Percentiles rank a stretch among this genome's conserved stretches.
Evolutionary conservation across 2,888 invertebrate species (phyloP).

Genomic region (Drosophila greeni): DNA sequence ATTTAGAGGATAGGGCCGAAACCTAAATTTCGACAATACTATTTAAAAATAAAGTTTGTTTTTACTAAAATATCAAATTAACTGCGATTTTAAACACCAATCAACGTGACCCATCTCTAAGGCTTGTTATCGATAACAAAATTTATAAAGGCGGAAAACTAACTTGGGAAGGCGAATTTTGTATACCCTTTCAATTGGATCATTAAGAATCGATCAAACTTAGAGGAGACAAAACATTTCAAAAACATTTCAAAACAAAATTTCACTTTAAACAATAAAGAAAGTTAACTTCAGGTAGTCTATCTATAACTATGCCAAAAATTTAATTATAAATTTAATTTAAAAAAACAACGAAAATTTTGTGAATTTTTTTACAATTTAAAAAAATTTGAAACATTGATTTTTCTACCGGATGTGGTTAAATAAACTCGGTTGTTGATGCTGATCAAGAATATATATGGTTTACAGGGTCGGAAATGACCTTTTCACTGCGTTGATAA

Average conservation of each 20-base stretch:
- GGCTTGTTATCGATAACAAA: constrained; percentile 10
- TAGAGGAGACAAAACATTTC: not conserved
- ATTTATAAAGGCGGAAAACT: not conserved
- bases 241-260: too few species aligned
- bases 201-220: not conserved
- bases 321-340: too few species aligned
- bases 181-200: not conserved
- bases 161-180: not conserved
- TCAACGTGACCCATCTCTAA: not conserved
- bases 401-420: too few species aligned
- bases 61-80: not conserved
- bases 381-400: too few species aligned
- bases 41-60: not conserved
- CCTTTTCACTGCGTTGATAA: too few species aligned
- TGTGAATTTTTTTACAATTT: too few species aligned
- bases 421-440: not conserved
- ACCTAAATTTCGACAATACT: not conserved
- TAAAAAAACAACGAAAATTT: too few species aligned
- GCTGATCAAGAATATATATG: not conserved
- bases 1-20: not conserved
- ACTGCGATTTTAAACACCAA: not conserved
- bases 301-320: too few species aligned
- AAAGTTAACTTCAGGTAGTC: too few species aligned
- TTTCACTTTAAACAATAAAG: too few species aligned
- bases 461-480: too few species aligned